Evolutionary conservation across 2,113 vertebrate genomes (phyloP), one percentile per base, ranked within the genome.

Genomic region (Oncorhynchus clarkii): DNA sequence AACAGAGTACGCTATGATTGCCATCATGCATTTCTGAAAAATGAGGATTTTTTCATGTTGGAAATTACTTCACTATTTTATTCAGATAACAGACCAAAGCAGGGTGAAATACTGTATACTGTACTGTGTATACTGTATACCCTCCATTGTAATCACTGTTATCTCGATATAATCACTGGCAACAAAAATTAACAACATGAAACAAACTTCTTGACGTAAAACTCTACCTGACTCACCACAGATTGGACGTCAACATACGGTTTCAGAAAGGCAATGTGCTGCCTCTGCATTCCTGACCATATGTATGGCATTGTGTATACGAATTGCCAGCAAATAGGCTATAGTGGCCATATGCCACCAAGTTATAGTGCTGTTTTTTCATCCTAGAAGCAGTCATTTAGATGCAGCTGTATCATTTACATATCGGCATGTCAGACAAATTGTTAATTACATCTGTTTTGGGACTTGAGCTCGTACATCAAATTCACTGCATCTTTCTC

Each of bases 301-400:
- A 85, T 76, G 88, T 89, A 90, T 88, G 88, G 81, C 84, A 86
- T 86, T 85, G 85, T 86, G 86, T 85, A 86, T 86, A 81, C 80
- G 78, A 88, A 89, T 75, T 91, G 88, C 88, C 86, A 84, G 88
- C 88, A 89, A 88, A 88, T 87, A 88, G 73, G 81, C 74, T 70
- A 85, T 68, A 79, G 87, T 49, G 88, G 77, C 88, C 90, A 91
- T 91, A 92, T 92, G 91, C 90, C 88, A 88, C 80, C 88, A 85
- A 85, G 82, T 89, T 89, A 88, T 84, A 80, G 85, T 67, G 75
- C 69, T 27, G 59, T 67, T 29, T 71, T 80, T 79, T 72, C 68
- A 80, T 74, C 27, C 16, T 65, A 73, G 78, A 77, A 82, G 77
- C 80, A 84, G 85, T 72, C 74, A 86, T 86, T 87, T 79, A 86